Conservation (phyloP, 1,140 invertebrate genomes). For the Teleopsis dalmanni region DNA sequence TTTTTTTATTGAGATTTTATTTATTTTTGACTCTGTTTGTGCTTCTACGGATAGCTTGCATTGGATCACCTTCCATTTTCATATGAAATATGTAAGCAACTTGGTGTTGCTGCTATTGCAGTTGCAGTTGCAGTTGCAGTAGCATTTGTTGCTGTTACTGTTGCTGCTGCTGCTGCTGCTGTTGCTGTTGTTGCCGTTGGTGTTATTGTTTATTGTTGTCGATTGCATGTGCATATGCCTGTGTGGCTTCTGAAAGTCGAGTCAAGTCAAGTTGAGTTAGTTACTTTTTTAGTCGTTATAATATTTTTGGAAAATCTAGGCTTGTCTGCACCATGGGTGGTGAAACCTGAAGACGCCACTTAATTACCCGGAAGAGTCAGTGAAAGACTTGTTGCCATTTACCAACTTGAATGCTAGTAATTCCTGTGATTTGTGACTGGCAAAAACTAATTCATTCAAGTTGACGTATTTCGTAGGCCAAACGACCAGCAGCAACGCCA, state of each 20-base stretch:
- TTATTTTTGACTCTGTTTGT: too few relatives aligned
- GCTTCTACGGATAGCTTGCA: too few relatives aligned
- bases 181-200: background rate
- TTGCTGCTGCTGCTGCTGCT: background rate
- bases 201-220: background rate
- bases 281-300: background rate
- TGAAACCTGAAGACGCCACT: constrained; percentile 7
- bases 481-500: too few relatives aligned
- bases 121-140: background rate
- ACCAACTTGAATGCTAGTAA: too few relatives aligned
- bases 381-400: constrained; percentile 5
- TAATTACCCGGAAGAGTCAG: constrained; percentile 11
- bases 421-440: too few relatives aligned
- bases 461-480: too few relatives aligned
- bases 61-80: too few relatives aligned
- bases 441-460: too few relatives aligned
- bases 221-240: background rate
- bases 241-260: too few relatives aligned
- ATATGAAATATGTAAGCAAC: background rate
- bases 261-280: too few relatives aligned
- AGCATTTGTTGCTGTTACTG: too few relatives aligned
- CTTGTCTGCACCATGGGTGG: constrained; percentile 3
- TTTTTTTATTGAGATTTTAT: constrained; percentile 6
- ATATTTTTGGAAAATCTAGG: constrained; percentile 2
- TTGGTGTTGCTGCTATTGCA: background rate